These are phyloP conservation scores for Apostichopus leukothele DNA, from an alignment of 53 echinoderm and acorn worm genomes.

Conservation along the genomic window DNA sequence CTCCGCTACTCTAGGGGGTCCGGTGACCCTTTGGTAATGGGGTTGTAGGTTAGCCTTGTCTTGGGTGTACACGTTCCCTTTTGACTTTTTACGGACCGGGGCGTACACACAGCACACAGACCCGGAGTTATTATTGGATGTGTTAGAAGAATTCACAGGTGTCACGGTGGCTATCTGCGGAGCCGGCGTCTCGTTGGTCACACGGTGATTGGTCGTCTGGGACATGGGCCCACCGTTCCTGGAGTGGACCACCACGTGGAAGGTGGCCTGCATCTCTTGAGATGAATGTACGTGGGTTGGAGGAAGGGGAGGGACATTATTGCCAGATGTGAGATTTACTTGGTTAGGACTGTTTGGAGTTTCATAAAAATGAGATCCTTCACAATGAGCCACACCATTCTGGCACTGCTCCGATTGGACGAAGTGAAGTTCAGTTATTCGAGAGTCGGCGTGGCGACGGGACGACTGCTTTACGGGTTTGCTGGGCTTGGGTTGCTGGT, in stretches of 20 bases:
- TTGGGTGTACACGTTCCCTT: constrained; percentile 32
- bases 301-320: constrained; percentile 6
- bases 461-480: constrained; percentile 3
- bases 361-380: constrained; percentile 48
- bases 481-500: constrained; percentile 6
- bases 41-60: background rate
- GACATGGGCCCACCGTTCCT: constrained; percentile 56
- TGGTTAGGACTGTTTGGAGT: constrained; percentile 25
- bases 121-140: constrained; percentile 21
- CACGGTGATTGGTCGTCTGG: constrained; percentile 27
- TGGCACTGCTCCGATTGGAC: constrained; percentile 78
- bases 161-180: constrained; percentile 45
- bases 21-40: constrained; percentile 42
- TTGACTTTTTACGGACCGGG: constrained; percentile 28
- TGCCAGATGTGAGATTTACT: background rate
- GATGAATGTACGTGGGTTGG: constrained; percentile 34
- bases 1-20: constrained; percentile 36
- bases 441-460: constrained; percentile 51
- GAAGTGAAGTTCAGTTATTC: constrained; percentile 79
- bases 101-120: constrained; percentile 38
- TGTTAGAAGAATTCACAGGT: background rate
- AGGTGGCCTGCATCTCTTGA: constrained; percentile 83
- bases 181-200: constrained; percentile 3
- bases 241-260: constrained; percentile 93
- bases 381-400: constrained; percentile 47